Evolutionary conservation across 1,140 invertebrate genomes (phyloP).

Genomic region (Dufourea novaeangliae): DNA sequence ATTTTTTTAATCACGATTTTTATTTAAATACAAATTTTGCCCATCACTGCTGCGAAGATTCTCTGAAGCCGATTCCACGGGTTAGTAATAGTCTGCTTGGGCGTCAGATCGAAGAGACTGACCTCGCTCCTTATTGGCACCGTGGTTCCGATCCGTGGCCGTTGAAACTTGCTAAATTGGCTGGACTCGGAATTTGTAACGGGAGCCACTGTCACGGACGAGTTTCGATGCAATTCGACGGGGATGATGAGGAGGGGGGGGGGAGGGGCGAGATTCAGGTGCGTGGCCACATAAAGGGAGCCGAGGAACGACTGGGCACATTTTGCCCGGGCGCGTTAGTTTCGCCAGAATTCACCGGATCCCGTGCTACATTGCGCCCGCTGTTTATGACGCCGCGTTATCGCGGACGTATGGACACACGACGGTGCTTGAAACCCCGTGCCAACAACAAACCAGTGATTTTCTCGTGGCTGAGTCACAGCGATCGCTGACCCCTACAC

Average conservation of each 20-base stretch:
- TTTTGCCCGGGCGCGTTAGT: constrained; percentile 38
- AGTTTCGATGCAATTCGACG: constrained; percentile 17
- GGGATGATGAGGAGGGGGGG: not conserved
- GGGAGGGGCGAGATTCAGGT: not conserved
- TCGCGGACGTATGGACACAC: not conserved
- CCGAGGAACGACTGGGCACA: not conserved
- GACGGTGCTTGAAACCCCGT: not conserved
- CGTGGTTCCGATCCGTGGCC: constrained; percentile 17
- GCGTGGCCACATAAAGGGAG: not conserved
- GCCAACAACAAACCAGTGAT: constrained; percentile 26
- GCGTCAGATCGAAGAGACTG: not conserved
- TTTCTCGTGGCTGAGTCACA: constrained; percentile 37
- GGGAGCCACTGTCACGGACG: constrained; percentile 3
- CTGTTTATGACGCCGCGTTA: constrained; percentile 45
- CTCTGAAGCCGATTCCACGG: constrained; percentile 18
- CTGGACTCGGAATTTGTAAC: constrained; percentile 24
- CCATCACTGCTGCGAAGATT: not conserved
- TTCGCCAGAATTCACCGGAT: constrained; percentile 31
- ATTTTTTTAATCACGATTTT: too few relatives aligned
- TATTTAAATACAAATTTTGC: too few relatives aligned
- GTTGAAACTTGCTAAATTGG: constrained; percentile 38
- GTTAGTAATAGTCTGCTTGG: not conserved
- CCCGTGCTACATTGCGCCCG: constrained; percentile 1
- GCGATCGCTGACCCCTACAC: constrained; percentile 16
- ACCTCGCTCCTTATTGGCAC: constrained; percentile 33